Percentiles rank a stretch among this genome's conserved stretches.
Conservation (phyloP, 2,797 vertebrate genomes). For the Euthynnus affinis region DNA sequence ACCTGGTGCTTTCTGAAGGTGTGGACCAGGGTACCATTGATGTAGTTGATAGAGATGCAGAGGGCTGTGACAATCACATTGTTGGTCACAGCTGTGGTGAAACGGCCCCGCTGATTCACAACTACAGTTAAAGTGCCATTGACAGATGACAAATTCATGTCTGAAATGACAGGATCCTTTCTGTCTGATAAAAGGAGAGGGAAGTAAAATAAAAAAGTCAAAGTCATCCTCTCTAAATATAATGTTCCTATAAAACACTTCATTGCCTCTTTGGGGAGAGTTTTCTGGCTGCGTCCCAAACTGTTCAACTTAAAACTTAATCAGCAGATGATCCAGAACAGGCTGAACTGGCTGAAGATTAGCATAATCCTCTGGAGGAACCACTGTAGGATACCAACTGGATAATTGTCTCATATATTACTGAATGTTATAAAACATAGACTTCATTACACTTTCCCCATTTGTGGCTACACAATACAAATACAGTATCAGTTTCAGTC, state of each 20-base stretch:
- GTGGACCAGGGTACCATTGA: slow-evolving; percentile 75
- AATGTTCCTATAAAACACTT: too few species aligned
- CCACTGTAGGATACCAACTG: too few species aligned
- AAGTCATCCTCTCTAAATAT: background rate
- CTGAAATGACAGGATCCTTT: background rate
- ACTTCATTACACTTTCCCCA: background rate
- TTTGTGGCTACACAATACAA: background rate
- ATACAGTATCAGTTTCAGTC: background rate
- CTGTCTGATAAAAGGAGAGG: background rate
- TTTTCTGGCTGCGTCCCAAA: background rate
- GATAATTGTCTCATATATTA: too few species aligned
- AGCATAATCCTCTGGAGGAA: too few species aligned
- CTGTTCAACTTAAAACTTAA: background rate
- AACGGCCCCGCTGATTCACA: background rate
- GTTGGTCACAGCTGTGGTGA: slow-evolving; percentile 64
- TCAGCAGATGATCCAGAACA: too few species aligned
- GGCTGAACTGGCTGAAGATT: too few species aligned
- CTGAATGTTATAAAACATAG: background rate
- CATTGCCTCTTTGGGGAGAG: too few species aligned
- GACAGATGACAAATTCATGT: slow-evolving; percentile 49
- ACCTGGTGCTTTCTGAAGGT: slow-evolving; percentile 76
- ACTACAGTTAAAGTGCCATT: background rate
- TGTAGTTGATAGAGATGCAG: slow-evolving; percentile 74
- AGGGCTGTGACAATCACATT: slow-evolving; percentile 71
- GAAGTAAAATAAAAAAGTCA: background rate